Evolutionary conservation across 2,113 vertebrate species (phyloP).

Genomic region (Puntigrus tetrazona): DNA sequence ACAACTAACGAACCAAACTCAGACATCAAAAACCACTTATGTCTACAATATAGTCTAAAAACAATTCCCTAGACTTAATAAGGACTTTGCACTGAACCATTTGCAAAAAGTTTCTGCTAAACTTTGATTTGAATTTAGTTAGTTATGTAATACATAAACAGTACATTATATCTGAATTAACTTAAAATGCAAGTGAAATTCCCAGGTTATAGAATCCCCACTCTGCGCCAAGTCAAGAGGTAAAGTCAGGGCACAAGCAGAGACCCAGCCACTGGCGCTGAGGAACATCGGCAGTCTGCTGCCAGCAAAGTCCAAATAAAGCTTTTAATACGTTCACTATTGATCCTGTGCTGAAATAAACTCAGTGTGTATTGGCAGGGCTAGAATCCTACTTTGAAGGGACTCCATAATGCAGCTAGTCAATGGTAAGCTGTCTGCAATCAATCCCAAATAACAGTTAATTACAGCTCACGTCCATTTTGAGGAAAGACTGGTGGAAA

Average conservation of each 20-base stretch:
- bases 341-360: slow-evolving; percentile 79
- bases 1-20: background rate
- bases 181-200: slow-evolving; percentile 3
- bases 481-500: slow-evolving; percentile 51
- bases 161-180: slow-evolving; percentile 21
- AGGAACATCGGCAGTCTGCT: slow-evolving; percentile 68
- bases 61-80: background rate
- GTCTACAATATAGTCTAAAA: background rate
- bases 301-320: slow-evolving; percentile 77
- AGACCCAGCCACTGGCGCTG: slow-evolving; percentile 51
- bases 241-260: slow-evolving; percentile 21
- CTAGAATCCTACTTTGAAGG: slow-evolving; percentile 80
- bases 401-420: slow-evolving; percentile 82
- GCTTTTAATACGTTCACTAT: slow-evolving; percentile 79
- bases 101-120: background rate
- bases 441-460: slow-evolving; percentile 82
- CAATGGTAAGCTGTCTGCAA: slow-evolving; percentile 81
- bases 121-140: background rate
- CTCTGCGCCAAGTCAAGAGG: background rate
- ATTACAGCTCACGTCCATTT: slow-evolving; percentile 77
- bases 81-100: background rate
- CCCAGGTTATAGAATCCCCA: background rate
- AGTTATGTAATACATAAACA: background rate
- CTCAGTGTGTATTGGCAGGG: slow-evolving; percentile 78
- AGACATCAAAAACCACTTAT: slow-evolving; percentile 2